Base-by-base conservation (phyloP, 2,797 vertebrate genomes). In the Naso thynnoides region DNA sequence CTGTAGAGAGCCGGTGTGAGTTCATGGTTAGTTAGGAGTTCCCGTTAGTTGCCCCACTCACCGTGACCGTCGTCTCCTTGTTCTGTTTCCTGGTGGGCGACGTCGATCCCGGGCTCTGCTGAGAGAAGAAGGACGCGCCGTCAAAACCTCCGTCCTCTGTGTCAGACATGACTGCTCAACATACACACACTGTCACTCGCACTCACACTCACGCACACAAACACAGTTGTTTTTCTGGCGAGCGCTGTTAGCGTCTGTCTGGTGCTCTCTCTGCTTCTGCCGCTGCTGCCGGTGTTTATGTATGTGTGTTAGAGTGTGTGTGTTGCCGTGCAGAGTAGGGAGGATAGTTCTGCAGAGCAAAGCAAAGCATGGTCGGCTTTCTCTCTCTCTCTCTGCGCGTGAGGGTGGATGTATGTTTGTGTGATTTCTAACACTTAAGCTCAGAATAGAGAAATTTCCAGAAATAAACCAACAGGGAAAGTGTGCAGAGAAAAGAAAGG, bases 101-200 rank as follows among this genome's bases (percentile, higher is more conserved):
- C 4, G 94, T 95, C 44, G 96, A 95, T 38, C 93, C 95, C 3
- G 96, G 96, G 86, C 93, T 95, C 97, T 98, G 96, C 49, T 79
- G 91, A 93, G 92, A 95, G 76, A 94, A 87, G 82, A 77, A 92
- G 73, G 84, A 93, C 21, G 78, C 81, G 84, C 90, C 91, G 3
- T 96, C 94, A 94, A 95, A 95, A 89, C 92, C 68, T 44, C 66
- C 89, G 60, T 91, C 86, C 87, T 96, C 95, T 45, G 83, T 88
- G 84, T 92, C 91, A 57, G 91, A 93, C 94, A 93, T 93, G 86
- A 79, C 76, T 16, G 63, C 68, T 67, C 42, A 5, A 45, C 71
- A 66, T 27, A 27, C 55, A 68, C 76, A 73, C 83, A 52, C 70
- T 1, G 19, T 24, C 76, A 71, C 63, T 23, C 31, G 18, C 58